Evolutionary conservation across 2,113 vertebrate genomes (phyloP).

Genomic region (Gavialis gangeticus): DNA sequence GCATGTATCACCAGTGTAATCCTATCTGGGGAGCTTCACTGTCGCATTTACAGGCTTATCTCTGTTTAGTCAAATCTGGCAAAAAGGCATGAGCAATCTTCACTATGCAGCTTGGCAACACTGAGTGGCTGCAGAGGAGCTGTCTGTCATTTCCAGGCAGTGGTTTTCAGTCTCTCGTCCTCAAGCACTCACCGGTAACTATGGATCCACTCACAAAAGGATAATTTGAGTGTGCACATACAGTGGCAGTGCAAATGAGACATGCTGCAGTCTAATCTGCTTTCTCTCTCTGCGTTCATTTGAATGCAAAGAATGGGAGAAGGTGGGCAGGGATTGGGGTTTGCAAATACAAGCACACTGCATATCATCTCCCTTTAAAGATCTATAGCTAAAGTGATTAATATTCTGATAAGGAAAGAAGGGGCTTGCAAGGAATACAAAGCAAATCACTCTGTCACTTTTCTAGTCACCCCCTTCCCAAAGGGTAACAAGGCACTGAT

Average conservation of each 20-base stretch:
- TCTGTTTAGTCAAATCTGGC: constrained; percentile 41
- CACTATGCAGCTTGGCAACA: neutral
- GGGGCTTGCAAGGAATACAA: neutral
- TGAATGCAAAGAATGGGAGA: constrained; percentile 22
- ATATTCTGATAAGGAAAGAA: neutral
- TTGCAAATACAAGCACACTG: too few species aligned
- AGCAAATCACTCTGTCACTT: neutral
- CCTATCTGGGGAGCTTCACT: constrained; percentile 40
- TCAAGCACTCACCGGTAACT: neutral
- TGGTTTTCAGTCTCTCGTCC: constrained; percentile 3
- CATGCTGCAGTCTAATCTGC: neutral
- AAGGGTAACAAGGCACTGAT: neutral
- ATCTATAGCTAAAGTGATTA: neutral
- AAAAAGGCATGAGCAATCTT: constrained; percentile 51
- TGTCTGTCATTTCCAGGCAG: neutral
- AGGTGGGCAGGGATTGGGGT: neutral
- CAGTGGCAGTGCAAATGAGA: neutral
- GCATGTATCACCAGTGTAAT: neutral
- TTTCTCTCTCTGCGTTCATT: constrained; percentile 13
- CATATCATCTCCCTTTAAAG: neutral
- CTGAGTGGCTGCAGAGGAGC: neutral
- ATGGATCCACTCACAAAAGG: neutral
- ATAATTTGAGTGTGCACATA: constrained; percentile 6
- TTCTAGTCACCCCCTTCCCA: neutral
- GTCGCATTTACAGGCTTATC: constrained; percentile 15